Conservation (phyloP, 53 echinoderm and acorn worm genomes). For the Holothuria leucospilota region DNA sequence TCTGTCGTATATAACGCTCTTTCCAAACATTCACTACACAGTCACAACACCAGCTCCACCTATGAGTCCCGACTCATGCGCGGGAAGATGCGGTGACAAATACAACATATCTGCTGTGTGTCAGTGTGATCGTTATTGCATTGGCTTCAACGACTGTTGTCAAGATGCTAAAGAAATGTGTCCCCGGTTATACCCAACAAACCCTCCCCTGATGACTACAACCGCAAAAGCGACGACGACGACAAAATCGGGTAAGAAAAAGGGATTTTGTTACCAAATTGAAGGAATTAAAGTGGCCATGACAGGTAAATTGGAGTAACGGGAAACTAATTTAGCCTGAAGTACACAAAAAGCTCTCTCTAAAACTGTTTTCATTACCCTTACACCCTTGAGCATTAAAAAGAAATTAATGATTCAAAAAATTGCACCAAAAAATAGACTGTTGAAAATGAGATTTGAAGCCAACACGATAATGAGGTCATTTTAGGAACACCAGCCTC, state of each 20-base stretch:
- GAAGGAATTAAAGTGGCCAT: not conserved
- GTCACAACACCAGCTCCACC: conserved; percentile 16
- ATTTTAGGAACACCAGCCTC: too few species aligned
- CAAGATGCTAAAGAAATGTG: conserved; percentile 49
- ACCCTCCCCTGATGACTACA: not conserved
- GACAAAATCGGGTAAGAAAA: not conserved
- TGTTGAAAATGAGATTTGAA: too few species aligned
- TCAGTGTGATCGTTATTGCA: conserved; percentile 59
- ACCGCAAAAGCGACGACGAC: not conserved
- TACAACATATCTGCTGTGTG: conserved; percentile 37
- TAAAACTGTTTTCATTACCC: too few species aligned
- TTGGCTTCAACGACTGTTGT: conserved; percentile 63
- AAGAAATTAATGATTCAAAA: too few species aligned
- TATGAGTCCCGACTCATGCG: conserved; percentile 47
- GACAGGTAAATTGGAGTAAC: too few species aligned
- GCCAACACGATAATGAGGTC: too few species aligned
- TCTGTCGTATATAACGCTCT: too few species aligned
- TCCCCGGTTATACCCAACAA: conserved; percentile 1
- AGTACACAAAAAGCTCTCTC: too few species aligned
- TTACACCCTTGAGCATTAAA: too few species aligned
- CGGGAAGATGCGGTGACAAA: conserved; percentile 61
- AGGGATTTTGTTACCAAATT: not conserved
- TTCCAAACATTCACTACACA: not conserved
- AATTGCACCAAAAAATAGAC: too few species aligned
- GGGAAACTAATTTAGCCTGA: too few species aligned